phyloP scores from a whole-genome alignment of 2,113 vertebrate genomes.

The Bubo bubo region DNA sequence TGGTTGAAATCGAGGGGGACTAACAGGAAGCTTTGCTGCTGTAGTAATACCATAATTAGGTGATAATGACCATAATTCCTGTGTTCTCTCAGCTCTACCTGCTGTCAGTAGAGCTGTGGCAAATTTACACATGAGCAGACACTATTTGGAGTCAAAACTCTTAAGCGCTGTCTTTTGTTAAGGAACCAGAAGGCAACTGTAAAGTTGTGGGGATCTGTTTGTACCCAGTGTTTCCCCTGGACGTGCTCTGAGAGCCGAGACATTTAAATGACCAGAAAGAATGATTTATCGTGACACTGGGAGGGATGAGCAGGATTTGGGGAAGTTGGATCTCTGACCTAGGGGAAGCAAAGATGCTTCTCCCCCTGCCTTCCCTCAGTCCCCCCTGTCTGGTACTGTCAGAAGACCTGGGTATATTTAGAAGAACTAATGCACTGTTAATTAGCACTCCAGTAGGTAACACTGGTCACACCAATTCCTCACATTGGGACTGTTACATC shows the following conservation, averaged over 20 bases:
- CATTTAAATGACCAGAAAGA: background rate
- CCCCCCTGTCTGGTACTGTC: fast-evolving
- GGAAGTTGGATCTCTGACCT: background rate
- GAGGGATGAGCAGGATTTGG: background rate
- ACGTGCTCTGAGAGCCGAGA: fast-evolving
- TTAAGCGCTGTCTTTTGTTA: background rate
- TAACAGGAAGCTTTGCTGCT: background rate
- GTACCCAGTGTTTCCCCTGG: background rate
- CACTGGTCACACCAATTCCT: background rate
- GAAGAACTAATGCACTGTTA: background rate
- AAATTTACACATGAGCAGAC: fast-evolving
- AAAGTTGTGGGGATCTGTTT: background rate
- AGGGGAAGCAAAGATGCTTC: background rate
- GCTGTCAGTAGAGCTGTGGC: background rate
- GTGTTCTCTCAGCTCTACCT: background rate
- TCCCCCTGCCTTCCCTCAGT: fast-evolving
- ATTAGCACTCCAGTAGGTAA: background rate
- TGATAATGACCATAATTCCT: background rate
- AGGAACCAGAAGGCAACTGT: fast-evolving
- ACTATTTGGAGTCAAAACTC: background rate
- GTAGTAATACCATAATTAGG: background rate
- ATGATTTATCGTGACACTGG: background rate
- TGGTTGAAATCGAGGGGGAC: background rate
- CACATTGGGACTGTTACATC: fast-evolving
- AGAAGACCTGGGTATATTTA: background rate